These are phyloP conservation scores for Oegoconia quadripuncta DNA, from an alignment of 2,888 invertebrate genomes.

Conservation along the genomic window DNA sequence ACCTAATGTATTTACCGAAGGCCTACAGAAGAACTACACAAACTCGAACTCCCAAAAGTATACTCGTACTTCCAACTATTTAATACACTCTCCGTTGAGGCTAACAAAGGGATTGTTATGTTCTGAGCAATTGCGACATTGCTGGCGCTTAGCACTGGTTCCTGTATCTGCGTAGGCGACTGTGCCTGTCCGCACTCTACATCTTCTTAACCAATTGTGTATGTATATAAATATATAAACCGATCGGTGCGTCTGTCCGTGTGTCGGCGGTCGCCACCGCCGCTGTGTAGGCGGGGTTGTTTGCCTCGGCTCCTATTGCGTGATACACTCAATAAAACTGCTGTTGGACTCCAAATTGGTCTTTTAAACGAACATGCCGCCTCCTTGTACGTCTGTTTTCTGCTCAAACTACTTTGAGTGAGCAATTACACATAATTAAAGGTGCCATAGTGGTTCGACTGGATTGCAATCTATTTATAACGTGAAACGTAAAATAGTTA, in stretches of 20 bases:
- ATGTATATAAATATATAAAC: too few relatives aligned
- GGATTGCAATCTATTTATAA: neutral
- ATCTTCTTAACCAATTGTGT: too few relatives aligned
- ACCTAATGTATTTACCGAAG: too few relatives aligned
- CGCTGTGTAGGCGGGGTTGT: conserved; percentile 65
- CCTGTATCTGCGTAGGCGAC: too few relatives aligned
- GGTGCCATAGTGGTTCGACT: conserved; percentile 8
- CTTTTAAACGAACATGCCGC: conserved; percentile 42
- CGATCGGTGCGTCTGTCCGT: conserved; percentile 26
- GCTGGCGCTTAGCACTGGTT: too few relatives aligned
- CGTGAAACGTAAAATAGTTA: neutral
- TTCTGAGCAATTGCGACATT: too few relatives aligned
- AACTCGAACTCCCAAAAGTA: too few relatives aligned
- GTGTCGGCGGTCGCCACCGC: conserved; percentile 25
- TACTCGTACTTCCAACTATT: too few relatives aligned
- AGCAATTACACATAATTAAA: conserved; percentile 15
- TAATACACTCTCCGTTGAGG: too few relatives aligned
- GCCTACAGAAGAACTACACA: too few relatives aligned
- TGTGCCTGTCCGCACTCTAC: too few relatives aligned
- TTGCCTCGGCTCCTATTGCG: conserved; percentile 70
- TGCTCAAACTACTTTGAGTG: conserved; percentile 11
- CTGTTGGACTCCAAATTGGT: conserved; percentile 56
- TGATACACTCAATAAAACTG: conserved; percentile 67
- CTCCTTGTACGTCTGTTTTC: conserved; percentile 28
- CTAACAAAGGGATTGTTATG: too few relatives aligned